phyloP scores from a whole-genome alignment of 2,113 vertebrate genomes.

The Pteruthius melanotis region DNA sequence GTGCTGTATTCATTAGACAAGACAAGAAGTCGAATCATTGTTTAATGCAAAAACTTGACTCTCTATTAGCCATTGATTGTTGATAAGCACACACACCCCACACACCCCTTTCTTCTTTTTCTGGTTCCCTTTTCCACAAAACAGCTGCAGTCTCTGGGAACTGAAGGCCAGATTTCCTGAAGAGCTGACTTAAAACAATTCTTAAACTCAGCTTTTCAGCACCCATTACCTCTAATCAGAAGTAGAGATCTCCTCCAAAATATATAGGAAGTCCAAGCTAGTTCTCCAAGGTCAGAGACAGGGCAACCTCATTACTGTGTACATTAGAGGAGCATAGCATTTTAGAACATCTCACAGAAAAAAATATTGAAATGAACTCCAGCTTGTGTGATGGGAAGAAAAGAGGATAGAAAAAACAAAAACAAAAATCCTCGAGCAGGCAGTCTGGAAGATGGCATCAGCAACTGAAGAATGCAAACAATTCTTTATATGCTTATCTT shows the following conservation, averaged over 20 bases:
- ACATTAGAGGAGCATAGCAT: background rate
- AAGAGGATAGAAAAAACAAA: background rate
- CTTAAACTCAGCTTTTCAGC: conserved; percentile 25
- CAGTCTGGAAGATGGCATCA: background rate
- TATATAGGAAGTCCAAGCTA: conserved; percentile 28
- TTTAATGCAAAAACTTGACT: conserved; percentile 35
- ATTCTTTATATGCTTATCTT: background rate
- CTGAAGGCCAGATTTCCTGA: background rate
- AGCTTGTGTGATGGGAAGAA: background rate
- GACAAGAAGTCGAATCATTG: background rate
- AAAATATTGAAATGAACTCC: background rate
- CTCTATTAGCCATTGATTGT: background rate
- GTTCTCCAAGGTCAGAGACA: conserved; percentile 20
- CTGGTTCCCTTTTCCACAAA: background rate
- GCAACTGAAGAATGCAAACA: background rate
- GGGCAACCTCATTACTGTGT: conserved; percentile 34
- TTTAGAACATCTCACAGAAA: background rate
- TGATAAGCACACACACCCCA: background rate
- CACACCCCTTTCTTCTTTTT: background rate
- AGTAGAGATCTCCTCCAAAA: conserved; percentile 13
- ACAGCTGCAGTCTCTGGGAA: background rate
- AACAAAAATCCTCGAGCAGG: background rate
- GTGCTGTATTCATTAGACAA: background rate
- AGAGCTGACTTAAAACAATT: background rate
- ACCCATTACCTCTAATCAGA: conserved; percentile 9